These are phyloP conservation scores for Stylophora pistillata DNA, from an alignment of 64 coral and sea anemone genomes.

Conservation along the genomic window DNA sequence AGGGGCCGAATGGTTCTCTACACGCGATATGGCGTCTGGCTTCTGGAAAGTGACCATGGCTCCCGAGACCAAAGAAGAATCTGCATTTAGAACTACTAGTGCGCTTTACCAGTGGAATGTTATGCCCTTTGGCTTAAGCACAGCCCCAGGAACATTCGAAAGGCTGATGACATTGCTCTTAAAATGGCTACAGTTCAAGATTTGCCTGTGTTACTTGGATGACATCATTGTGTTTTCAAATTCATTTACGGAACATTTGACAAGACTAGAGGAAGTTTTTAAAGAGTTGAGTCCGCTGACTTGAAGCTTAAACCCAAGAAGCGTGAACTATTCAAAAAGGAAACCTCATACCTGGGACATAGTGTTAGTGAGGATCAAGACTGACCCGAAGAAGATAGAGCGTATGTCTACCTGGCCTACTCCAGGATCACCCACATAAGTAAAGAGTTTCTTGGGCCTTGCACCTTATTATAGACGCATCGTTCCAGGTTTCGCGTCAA, in stretches of 20 bases:
- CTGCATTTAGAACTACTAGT: slow-evolving; percentile 7
- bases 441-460: slow-evolving; percentile 18
- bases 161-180: slow-evolving; percentile 5
- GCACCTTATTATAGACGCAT: slow-evolving; percentile 5
- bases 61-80: neutral
- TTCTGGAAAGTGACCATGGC: slow-evolving; percentile 27
- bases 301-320: slow-evolving; percentile 17
- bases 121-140: slow-evolving; percentile 27
- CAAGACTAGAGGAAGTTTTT: no score
- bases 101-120: slow-evolving; percentile 7
- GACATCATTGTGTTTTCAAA: neutral
- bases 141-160: slow-evolving; percentile 5
- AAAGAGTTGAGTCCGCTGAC: neutral
- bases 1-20: slow-evolving; percentile 4
- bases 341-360: neutral
- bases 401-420: neutral
- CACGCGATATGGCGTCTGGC: no score
- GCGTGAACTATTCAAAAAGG: slow-evolving; percentile 7
- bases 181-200: slow-evolving; percentile 6
- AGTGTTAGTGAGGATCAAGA: neutral
- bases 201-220: slow-evolving; percentile 37
- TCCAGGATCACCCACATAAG: neutral
- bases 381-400: slow-evolving; percentile 7
- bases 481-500: neutral
- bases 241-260: neutral